phyloP scores from a whole-genome alignment of 1,140 invertebrate species.

The Vanessa atalanta region DNA sequence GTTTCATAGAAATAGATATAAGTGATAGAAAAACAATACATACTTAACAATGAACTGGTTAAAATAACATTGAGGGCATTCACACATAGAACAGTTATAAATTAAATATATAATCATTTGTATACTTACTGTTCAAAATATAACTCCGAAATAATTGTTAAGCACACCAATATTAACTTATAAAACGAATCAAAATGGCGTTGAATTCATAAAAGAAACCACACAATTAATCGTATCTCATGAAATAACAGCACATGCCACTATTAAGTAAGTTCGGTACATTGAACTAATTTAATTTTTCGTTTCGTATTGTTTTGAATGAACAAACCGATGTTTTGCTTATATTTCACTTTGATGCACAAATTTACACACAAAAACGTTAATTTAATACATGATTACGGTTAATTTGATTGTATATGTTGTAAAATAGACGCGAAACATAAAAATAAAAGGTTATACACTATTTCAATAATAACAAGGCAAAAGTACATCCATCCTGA shows the following conservation, averaged over 20 bases:
- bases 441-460: constrained; percentile 65
- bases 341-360: constrained; percentile 29
- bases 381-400: constrained; percentile 29
- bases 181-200: constrained; percentile 56
- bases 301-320: constrained; percentile 53
- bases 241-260: constrained; percentile 69
- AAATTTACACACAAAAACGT: constrained; percentile 33
- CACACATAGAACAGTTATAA: constrained; percentile 37
- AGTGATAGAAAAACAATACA: constrained; percentile 14
- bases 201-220: constrained; percentile 46
- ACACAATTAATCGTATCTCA: constrained; percentile 57
- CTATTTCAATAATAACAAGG: constrained; percentile 66
- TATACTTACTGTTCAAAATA: constrained; percentile 2
- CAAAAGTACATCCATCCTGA: constrained; percentile 44
- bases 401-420: constrained; percentile 51
- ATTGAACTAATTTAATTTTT: constrained; percentile 53
- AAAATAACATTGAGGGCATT: constrained; percentile 26
- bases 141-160: not conserved
- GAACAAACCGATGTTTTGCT: constrained; percentile 46
- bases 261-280: constrained; percentile 56
- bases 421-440: constrained; percentile 59
- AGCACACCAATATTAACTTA: constrained; percentile 2
- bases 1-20: not conserved
- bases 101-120: constrained; percentile 5
- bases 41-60: constrained; percentile 22